A percentile compares a stretch with the other conserved stretches of the same genome.
Evolutionary conservation across 2,113 vertebrate species (phyloP).

Genomic region (Chaetorhynchus papuensis): DNA sequence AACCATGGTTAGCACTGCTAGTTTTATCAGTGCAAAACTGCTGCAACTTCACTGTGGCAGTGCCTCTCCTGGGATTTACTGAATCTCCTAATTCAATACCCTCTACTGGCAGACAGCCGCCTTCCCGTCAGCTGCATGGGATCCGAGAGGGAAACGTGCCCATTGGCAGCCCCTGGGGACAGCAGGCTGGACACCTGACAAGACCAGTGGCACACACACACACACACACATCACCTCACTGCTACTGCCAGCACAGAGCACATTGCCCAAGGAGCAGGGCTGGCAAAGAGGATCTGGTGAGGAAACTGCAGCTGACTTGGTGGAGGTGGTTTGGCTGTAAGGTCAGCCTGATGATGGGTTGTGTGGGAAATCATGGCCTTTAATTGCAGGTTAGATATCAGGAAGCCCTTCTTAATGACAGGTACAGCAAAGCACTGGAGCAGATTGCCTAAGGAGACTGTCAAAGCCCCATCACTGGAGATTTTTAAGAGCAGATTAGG

Average conservation of each 20-base stretch:
- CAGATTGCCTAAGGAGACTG: conserved; percentile 51
- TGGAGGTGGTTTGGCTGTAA: neutral
- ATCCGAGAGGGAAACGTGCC: neutral
- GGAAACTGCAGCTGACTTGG: neutral
- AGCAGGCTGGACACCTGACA: neutral
- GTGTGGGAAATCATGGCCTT: neutral
- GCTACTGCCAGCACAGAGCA: neutral
- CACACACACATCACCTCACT: neutral
- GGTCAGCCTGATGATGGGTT: neutral
- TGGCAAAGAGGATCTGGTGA: neutral
- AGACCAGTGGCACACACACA: neutral
- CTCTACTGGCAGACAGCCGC: neutral
- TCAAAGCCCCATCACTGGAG: conserved; percentile 24
- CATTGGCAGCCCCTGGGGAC: neutral
- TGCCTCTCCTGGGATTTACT: neutral
- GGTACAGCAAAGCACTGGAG: neutral
- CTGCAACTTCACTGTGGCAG: neutral
- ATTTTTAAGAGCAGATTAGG: conserved; percentile 10
- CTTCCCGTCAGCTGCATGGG: neutral
- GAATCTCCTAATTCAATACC: conserved; percentile 4
- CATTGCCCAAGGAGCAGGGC: accelerated
- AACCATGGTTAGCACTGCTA: neutral
- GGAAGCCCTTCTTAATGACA: conserved; percentile 30
- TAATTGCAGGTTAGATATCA: conserved; percentile 37
- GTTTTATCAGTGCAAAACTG: conserved; percentile 35